Evolutionary conservation across 2,888 invertebrate genomes (phyloP).

Genomic region (Seira ritae): DNA sequence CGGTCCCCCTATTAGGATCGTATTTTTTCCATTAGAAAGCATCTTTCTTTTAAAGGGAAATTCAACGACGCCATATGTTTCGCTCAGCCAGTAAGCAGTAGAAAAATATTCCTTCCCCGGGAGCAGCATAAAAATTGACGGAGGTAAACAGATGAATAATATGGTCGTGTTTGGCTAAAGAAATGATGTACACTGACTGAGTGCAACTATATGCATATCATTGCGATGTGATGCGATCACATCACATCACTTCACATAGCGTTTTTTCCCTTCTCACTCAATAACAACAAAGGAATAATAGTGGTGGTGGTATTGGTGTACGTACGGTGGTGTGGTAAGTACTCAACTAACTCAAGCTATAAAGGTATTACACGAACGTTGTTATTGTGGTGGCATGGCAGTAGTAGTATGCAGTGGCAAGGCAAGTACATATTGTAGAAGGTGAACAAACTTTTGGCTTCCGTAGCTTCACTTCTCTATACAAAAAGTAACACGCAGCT

Average conservation of each 20-base stretch:
- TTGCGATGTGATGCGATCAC: too few relatives aligned
- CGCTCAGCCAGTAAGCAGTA: neutral
- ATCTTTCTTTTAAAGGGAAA: neutral
- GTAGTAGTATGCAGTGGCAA: conserved; percentile 2
- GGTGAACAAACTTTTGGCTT: conserved; percentile 67
- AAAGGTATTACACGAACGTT: neutral
- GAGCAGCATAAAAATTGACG: too few relatives aligned
- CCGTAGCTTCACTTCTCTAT: conserved; percentile 24
- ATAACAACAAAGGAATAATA: neutral
- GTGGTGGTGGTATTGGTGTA: too few relatives aligned
- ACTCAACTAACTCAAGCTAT: neutral
- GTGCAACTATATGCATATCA: too few relatives aligned
- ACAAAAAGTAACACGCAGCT: neutral
- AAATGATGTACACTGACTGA: too few relatives aligned
- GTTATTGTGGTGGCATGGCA: neutral
- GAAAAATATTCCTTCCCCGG: too few relatives aligned
- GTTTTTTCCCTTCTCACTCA: neutral
- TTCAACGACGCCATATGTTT: neutral
- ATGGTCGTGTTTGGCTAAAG: too few relatives aligned
- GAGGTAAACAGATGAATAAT: too few relatives aligned
- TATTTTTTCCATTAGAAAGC: too few relatives aligned
- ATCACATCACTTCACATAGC: too few relatives aligned
- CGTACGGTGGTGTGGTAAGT: neutral
- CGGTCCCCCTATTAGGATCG: neutral
- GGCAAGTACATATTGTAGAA: conserved; percentile 41